Conservation (phyloP, 2,888 invertebrate species). For the Helleia helle region DNA sequence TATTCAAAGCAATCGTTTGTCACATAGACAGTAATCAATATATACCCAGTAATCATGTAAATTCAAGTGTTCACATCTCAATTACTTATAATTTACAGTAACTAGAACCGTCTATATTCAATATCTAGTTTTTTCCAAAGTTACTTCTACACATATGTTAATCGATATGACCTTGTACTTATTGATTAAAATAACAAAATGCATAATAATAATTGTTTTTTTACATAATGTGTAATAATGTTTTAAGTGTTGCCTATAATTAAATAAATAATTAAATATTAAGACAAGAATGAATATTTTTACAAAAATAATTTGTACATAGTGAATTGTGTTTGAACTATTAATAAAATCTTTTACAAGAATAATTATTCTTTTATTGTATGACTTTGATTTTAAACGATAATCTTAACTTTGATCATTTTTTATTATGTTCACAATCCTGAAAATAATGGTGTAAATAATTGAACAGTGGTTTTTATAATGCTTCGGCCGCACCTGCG, state of each 20-base stretch:
- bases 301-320: slow-evolving; percentile 72
- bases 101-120: background rate
- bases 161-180: slow-evolving; percentile 46
- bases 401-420: too few species aligned
- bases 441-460: too few species aligned
- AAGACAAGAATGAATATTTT: slow-evolving; percentile 72
- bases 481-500: too few species aligned
- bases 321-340: slow-evolving; percentile 70
- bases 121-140: background rate
- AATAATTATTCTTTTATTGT: slow-evolving; percentile 19
- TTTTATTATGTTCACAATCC: too few species aligned
- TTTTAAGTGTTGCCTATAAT: slow-evolving; percentile 66
- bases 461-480: too few species aligned
- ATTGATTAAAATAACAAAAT: slow-evolving; percentile 54
- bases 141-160: background rate
- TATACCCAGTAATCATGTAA: slow-evolving; percentile 1
- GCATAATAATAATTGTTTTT: slow-evolving; percentile 56
- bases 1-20: background rate
- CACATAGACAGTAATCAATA: background rate
- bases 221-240: slow-evolving; percentile 52
- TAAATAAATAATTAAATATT: slow-evolving; percentile 65
- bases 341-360: slow-evolving; percentile 70
- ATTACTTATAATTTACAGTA: slow-evolving; percentile 1
- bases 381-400: background rate
- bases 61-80: slow-evolving; percentile 1